phyloP scores from a whole-genome alignment of 1,140 invertebrate species.

The Lutraria rhynchaena region DNA sequence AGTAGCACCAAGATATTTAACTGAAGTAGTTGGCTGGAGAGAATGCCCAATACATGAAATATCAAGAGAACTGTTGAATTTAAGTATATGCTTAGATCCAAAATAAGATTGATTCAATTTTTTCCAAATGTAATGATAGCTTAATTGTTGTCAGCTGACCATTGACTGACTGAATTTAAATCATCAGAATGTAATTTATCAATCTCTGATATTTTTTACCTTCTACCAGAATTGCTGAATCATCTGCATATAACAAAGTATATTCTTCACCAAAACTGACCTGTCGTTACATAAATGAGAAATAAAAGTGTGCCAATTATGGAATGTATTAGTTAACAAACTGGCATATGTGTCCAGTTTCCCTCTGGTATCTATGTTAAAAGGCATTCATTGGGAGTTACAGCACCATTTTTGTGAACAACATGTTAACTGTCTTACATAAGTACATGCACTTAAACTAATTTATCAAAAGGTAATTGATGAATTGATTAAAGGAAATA shows the following conservation, averaged over 20 bases:
- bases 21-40: neutral
- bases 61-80: neutral
- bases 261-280: no score
- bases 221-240: constrained; percentile 14
- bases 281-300: no score
- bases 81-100: constrained; percentile 15
- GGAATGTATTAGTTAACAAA: no score
- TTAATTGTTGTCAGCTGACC: constrained; percentile 35
- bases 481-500: no score
- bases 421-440: no score
- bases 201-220: constrained; percentile 15
- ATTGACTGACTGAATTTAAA: constrained; percentile 8
- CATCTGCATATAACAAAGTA: constrained; percentile 52
- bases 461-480: no score
- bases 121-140: constrained; percentile 6
- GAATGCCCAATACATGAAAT: neutral
- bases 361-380: no score
- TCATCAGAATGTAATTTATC: neutral
- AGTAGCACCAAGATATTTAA: constrained; percentile 41
- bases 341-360: no score
- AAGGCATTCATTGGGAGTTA: no score
- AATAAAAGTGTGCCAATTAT: no score
- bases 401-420: no score
- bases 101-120: constrained; percentile 25
- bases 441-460: no score